Evolutionary conservation across 2,113 vertebrate genomes (phyloP), one percentile per base, ranked within the genome.

Genomic region (Chascanopsetta lugubris): DNA sequence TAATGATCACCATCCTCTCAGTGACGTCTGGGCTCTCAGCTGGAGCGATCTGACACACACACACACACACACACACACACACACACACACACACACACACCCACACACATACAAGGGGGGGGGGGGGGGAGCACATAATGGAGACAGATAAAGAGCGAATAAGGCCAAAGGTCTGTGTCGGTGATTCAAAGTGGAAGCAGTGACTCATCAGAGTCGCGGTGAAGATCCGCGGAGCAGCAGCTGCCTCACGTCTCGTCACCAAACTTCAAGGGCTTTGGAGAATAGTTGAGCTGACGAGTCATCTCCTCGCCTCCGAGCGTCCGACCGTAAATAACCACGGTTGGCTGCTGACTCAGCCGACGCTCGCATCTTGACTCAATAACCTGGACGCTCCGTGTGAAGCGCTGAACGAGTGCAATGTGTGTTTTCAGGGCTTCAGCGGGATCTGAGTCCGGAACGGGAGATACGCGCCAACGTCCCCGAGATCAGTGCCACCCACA

Each of bases 1-100:
- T 98, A 89, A 98, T 96, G 80, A 97, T 95, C 70, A 98, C 96
- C 95, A 95, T 98, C 80, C 96, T 93, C 75, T 95, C 94, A 0
- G 92, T 93, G 70, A 92, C 92, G 0, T 97, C 94, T 0, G 95
- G 96, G 29, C 89, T 92, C 80, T 98, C 96, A 8, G 96, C 93
- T 0, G 95, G 95, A n/a, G 96, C 94, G 0, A 98, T 98, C 96
- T 98, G 74, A 85, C 12, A 63, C 1, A 48, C 42, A 76, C 57
- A 69, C 8, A 69, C 24, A 75, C 53, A 67, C 6, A 72, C 40
- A 18, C 36, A 17, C 36, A 40, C 36, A 17, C 36, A n/a, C 36
- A 17, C 36, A 38, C 36, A 15, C 13, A 38, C 34, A 15, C 34
- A 38, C 34, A 38, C 34, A 84, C 8, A 61, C 2, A 47, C 34